phyloP scores from a whole-genome alignment of 2,888 invertebrate species.

The Altica lythri region DNA sequence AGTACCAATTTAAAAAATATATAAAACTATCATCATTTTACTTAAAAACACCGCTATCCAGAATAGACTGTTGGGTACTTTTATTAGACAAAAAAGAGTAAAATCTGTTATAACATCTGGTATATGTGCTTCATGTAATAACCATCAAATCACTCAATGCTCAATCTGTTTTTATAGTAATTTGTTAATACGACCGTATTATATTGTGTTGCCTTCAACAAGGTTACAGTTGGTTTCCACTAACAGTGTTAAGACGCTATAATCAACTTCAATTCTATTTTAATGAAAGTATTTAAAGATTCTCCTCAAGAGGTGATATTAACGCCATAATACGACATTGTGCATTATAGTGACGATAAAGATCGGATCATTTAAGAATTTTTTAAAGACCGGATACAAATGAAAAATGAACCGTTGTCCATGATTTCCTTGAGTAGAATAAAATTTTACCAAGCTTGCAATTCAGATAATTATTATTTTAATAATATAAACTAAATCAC shows the following conservation, averaged over 20 bases:
- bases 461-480: no score
- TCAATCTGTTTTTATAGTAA: constrained; percentile 22
- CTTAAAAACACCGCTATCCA: neutral
- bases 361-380: no score
- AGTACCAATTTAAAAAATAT: no score
- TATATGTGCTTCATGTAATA: constrained; percentile 11
- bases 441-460: no score
- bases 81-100: constrained; percentile 3
- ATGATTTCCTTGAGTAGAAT: no score
- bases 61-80: neutral
- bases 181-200: constrained; percentile 9
- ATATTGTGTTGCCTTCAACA: constrained; percentile 14
- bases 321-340: constrained; percentile 6
- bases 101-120: constrained; percentile 16
- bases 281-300: constrained; percentile 18
- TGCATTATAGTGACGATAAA: neutral
- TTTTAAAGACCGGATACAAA: no score
- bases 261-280: constrained; percentile 15
- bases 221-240: constrained; percentile 21
- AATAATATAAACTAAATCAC: no score
- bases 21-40: no score
- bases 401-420: no score
- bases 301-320: constrained; percentile 6
- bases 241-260: constrained; percentile 2
- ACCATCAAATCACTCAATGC: constrained; percentile 16